These are phyloP conservation scores for Gerris buenoi DNA, from an alignment of 1,140 invertebrate genomes.

Conservation along the genomic window DNA sequence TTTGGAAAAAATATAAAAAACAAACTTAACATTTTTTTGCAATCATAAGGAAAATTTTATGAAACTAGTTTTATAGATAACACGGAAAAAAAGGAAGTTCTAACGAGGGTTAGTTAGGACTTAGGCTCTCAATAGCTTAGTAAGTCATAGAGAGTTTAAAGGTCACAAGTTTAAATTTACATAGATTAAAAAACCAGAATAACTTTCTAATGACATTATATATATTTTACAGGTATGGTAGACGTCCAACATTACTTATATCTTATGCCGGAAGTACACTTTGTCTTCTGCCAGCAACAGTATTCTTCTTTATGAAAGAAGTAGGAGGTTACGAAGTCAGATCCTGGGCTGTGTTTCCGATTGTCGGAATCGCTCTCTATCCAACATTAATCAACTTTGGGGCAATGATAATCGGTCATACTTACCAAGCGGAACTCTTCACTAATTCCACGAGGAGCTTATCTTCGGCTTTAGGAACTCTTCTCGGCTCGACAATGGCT, in stretches of 20 bases:
- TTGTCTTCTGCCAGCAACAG: conserved; percentile 20
- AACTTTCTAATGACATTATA: no score
- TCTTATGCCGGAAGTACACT: conserved; percentile 25
- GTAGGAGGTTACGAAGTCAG: conserved; percentile 26
- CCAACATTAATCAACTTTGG: conserved; percentile 12
- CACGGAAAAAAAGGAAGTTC: no score
- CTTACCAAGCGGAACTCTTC: conserved; percentile 19
- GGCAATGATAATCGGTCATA: conserved; percentile 9
- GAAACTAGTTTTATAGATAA: no score
- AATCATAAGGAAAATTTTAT: no score
- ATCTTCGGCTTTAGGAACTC: conserved; percentile 13
- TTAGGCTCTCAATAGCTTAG: no score
- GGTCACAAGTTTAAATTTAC: no score
- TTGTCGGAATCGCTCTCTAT: conserved; percentile 6
- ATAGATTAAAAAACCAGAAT: no score
- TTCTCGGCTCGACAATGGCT: conserved; percentile 13
- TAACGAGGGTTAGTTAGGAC: no score
- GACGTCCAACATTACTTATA: conserved; percentile 37
- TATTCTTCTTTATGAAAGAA: conserved; percentile 34
- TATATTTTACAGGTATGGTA: conserved; percentile 29
- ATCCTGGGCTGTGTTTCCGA: conserved; percentile 7
- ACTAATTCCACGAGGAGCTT: conserved; percentile 16
- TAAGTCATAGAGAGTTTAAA: no score
- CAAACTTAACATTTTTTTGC: no score
- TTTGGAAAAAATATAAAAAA: no score